Evolutionary conservation across 2,113 vertebrate genomes (phyloP), one percentile per base, ranked within the genome.

Genomic region (Chrysochloris asiatica): DNA sequence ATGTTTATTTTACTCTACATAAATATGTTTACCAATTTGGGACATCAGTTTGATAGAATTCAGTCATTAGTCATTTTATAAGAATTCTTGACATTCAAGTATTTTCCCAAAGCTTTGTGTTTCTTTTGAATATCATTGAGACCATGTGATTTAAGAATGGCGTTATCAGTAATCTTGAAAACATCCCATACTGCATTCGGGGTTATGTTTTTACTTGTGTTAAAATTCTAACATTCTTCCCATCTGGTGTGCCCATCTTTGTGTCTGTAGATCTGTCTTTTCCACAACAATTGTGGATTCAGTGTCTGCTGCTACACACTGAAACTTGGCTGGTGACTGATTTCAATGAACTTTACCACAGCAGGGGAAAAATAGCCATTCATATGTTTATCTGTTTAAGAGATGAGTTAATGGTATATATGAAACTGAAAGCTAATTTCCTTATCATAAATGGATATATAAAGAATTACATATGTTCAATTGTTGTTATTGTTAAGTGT

Each of bases 31-130:
- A 47, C 52, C 33, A 87, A 81, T 50, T 88, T 72, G 86, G 61
- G 26, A 93, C 86, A 83, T 82, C 48, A 59, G 41, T 89, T 92
- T 73, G 50, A 75, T 78, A 67, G n/a, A 86, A 83, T 75, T 91
- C 3, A 9, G n/a, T 75, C 61, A 47, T 47, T 86, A 73, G 21
- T 50, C n/a, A 78, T 0, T 69, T 95, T 84, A 88, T 78, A 86
- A 92, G 73, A 86, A 86, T 67, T 61, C 76, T 9, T 92, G 30
- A 4, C 59, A 76, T 41, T 59, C 26, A 84, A 33, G 67, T 54
- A 52, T 76, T 75, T 92, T 82, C 43, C 63, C 41, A 85, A 92
- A 82, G 12, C 1, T 4, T 26, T 93, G 78, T 86, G 52, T 84
- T 80, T 71, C 28, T 65, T 83, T 45, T 28, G 81, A 81, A 61